These are phyloP conservation scores for Daubentonia madagascariensis DNA, from an alignment of 2,113 vertebrate species.

Conservation along the genomic window DNA sequence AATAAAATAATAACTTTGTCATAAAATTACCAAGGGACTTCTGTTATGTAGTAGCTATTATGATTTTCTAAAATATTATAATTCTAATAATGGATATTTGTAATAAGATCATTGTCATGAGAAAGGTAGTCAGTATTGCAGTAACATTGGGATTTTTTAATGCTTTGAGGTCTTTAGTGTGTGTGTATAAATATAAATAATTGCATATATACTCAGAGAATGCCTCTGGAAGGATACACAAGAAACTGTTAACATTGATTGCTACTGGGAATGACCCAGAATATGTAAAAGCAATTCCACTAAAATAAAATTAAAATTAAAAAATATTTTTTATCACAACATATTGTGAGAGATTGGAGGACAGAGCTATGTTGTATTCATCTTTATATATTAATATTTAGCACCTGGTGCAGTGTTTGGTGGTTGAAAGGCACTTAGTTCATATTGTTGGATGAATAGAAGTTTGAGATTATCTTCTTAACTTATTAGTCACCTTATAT, in stretches of 20 bases:
- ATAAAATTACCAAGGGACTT: neutral
- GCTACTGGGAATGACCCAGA: neutral
- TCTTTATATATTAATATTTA: neutral
- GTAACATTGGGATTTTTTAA: neutral
- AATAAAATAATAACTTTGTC: neutral
- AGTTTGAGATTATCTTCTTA: neutral
- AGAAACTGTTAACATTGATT: neutral
- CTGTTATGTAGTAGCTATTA: neutral
- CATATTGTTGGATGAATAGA: neutral
- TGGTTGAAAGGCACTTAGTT: neutral
- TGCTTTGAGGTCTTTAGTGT: neutral
- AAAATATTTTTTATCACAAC: neutral
- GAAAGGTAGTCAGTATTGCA: neutral
- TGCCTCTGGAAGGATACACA: neutral
- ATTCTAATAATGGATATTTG: neutral
- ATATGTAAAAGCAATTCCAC: neutral
- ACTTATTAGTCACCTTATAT: neutral
- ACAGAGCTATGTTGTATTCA: neutral
- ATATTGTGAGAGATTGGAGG: neutral
- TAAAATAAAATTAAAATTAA: neutral
- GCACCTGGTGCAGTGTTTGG: neutral
- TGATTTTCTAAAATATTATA: constrained; percentile 7
- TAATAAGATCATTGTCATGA: neutral
- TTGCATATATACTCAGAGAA: neutral
- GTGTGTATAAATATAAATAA: neutral